Conservation (phyloP, 2,888 invertebrate genomes). For the Nomada ferruginata region DNA sequence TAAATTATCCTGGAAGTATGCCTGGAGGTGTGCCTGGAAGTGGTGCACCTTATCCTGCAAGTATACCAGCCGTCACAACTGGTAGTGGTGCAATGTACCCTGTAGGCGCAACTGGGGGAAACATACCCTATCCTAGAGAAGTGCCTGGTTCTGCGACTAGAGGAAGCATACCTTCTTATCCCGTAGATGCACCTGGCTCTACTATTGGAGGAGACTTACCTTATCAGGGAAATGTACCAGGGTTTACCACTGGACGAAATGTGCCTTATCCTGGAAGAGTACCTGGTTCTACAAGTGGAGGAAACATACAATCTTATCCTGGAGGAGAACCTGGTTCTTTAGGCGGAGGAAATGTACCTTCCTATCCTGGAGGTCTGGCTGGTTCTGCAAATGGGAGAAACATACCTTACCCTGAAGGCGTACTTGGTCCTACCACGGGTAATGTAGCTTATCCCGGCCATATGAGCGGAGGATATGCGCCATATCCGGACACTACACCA, state of each 20-base stretch:
- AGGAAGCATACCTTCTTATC: neutral
- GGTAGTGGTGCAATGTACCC: neutral
- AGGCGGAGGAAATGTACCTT: slow-evolving; percentile 26
- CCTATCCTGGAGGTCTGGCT: slow-evolving; percentile 25
- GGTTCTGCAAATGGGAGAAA: slow-evolving; percentile 15
- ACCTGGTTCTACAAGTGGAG: slow-evolving; percentile 19
- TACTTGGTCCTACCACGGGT: slow-evolving; percentile 20
- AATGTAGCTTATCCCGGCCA: neutral
- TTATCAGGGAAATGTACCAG: slow-evolving; percentile 57
- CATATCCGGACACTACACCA: slow-evolving; percentile 46
- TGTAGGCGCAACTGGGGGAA: slow-evolving; percentile 29
- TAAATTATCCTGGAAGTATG: slow-evolving; percentile 7
- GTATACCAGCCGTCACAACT: slow-evolving; percentile 31
- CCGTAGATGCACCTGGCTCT: slow-evolving; percentile 38
- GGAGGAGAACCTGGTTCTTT: slow-evolving; percentile 51
- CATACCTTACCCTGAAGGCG: slow-evolving; percentile 7
- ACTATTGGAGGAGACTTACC: neutral
- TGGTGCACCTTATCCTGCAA: slow-evolving; percentile 10
- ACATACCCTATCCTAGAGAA: slow-evolving; percentile 17
- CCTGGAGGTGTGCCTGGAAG: slow-evolving; percentile 21
- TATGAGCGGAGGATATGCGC: slow-evolving; percentile 42
- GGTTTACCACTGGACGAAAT: slow-evolving; percentile 39
- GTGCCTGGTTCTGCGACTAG: neutral
- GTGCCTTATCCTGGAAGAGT: slow-evolving; percentile 1
- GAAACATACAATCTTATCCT: slow-evolving; percentile 26